Evolutionary conservation across 2,888 invertebrate genomes (phyloP).

Genomic region (Octonoba sinensis): DNA sequence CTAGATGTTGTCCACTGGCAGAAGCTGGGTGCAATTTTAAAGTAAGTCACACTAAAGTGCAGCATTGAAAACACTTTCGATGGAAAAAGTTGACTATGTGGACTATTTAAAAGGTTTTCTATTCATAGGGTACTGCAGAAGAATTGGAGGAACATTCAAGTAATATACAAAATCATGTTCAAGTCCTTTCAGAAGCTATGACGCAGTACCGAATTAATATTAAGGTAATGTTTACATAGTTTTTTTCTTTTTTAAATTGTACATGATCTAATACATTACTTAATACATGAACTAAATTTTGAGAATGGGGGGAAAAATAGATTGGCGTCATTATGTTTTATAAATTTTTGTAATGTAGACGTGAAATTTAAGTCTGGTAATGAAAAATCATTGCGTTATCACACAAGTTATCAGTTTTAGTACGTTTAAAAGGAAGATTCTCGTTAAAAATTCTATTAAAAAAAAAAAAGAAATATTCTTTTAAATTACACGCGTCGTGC

Average conservation of each 20-base stretch:
- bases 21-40: conserved; percentile 55
- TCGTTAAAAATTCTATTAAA: no score
- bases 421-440: no score
- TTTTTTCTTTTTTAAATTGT: background rate
- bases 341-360: no score
- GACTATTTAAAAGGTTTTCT: background rate
- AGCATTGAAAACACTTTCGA: no score
- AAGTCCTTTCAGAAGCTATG: conserved; percentile 44
- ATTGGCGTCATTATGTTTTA: no score
- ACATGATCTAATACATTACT: background rate
- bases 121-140: conserved; percentile 52
- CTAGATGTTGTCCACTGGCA: conserved; percentile 38
- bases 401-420: no score
- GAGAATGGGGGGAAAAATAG: no score
- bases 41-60: conserved; percentile 15
- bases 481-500: no score
- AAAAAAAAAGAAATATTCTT: no score
- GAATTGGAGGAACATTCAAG: conserved; percentile 48
- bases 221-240: conserved; percentile 2
- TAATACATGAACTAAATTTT: background rate
- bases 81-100: background rate
- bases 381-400: no score
- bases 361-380: no score
- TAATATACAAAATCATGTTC: conserved; percentile 42
- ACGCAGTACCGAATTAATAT: conserved; percentile 33